Evolutionary conservation across 2,888 invertebrate species (phyloP), one percentile per base, ranked within the genome.

Genomic region (Seladonia tumulorum): DNA sequence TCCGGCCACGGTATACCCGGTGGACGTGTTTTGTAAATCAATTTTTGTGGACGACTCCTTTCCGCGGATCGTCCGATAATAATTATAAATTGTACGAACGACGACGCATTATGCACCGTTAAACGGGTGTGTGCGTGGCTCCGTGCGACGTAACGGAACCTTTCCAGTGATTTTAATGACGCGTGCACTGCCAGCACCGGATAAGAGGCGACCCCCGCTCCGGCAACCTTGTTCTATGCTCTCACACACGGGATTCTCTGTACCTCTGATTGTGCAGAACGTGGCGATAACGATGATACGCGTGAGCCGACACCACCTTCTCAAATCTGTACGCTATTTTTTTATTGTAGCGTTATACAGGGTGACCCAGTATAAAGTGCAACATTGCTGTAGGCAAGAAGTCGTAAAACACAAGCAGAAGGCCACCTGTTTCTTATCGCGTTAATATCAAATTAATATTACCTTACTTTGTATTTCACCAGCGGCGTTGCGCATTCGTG

Each of bases 101-200:
- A 82, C 49, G 78, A 80, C 75, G 75, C 60, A 82, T 84, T 72
- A 82, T 81, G 83, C 79, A 74, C 79, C 86, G 86, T 86, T 86
- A 83, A 85, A 81, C 71, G 78, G 29, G 82, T 53, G 78, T 77
- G n/a, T 71, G 78, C 76, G 79, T 79, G 66, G 66, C 57, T 14
- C 14, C 16, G 7, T 29, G 49, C 75, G 42, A 57, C 60, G 68
- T 88, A 88, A 88, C 88, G 87, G 87, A 81, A 88, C 82, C 72
- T 60, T n/a, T 22, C 86, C 76, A 84, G 68, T 81, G 88, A 88
- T 86, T 88, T 88, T 88, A 87, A 88, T 35, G 82, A 75, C 82
- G 14, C 68, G 22, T 66, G 66, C 66, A 66, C 22, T 5, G 22
- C 35, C 39, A 35, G 4, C 35, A 22, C 68, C 39, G 68, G 39